Percentiles rank a stretch among this genome's conserved stretches.
These are phyloP conservation scores for Ips typographus DNA, from an alignment of 1,140 invertebrate species.

Conservation along the genomic window DNA sequence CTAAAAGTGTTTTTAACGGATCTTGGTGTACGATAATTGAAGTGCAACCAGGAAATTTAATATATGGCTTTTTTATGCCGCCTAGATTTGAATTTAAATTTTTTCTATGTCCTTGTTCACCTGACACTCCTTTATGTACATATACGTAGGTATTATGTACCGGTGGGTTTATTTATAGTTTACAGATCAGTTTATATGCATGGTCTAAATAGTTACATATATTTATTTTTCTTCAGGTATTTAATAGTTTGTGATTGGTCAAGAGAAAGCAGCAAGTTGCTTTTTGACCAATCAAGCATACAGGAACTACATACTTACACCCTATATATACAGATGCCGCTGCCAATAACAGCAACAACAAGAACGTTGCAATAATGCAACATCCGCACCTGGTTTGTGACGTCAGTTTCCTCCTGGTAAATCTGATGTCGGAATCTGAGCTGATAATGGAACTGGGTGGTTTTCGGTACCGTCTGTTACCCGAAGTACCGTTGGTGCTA, in stretches of 20 bases:
- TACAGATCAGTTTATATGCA: too few species aligned
- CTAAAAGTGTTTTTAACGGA: slow-evolving; percentile 1
- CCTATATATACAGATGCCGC: slow-evolving; percentile 82
- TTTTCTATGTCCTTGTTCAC: too few species aligned
- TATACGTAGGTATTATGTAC: too few species aligned
- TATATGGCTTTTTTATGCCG: not conserved
- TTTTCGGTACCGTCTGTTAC: slow-evolving; percentile 48
- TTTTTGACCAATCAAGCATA: too few species aligned
- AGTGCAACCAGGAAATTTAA: not conserved
- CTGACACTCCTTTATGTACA: too few species aligned
- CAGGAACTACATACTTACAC: slow-evolving; percentile 65
- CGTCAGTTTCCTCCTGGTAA: slow-evolving; percentile 77
- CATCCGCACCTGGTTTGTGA: slow-evolving; percentile 79
- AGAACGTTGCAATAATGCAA: slow-evolving; percentile 78
- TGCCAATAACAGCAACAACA: slow-evolving; percentile 77
- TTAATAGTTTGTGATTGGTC: too few species aligned
- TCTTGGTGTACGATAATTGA: not conserved
- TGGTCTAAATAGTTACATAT: too few species aligned
- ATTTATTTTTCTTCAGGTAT: too few species aligned
- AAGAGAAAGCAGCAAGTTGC: too few species aligned
- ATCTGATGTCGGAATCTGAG: slow-evolving; percentile 81
- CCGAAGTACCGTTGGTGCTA: slow-evolving; percentile 43
- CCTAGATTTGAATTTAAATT: not conserved
- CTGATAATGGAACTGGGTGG: slow-evolving; percentile 76
- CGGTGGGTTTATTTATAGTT: too few species aligned